These are phyloP conservation scores for Aplochiton taeniatus DNA, from an alignment of 2,797 vertebrate species.

Conservation along the genomic window DNA sequence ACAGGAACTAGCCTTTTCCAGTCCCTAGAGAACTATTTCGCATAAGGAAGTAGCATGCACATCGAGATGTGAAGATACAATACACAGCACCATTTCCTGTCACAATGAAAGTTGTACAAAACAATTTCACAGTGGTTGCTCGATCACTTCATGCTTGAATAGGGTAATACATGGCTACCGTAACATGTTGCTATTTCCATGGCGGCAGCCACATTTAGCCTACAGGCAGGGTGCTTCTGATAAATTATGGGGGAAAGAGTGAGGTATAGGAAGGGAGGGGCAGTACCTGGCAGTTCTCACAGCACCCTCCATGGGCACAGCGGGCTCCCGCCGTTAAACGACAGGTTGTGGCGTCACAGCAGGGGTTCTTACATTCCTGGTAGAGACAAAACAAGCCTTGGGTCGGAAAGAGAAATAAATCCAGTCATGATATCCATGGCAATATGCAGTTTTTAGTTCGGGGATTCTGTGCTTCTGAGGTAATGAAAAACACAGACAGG, in stretches of 20 bases:
- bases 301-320: constrained; percentile 85
- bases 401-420: neutral
- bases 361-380: constrained; percentile 83
- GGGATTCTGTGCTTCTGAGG: too few relatives aligned
- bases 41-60: too few relatives aligned
- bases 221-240: constrained; percentile 18
- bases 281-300: constrained; percentile 83
- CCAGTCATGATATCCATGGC: too few relatives aligned
- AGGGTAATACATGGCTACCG: too few relatives aligned
- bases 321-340: constrained; percentile 74
- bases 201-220: neutral
- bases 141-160: neutral
- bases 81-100: constrained; percentile 47
- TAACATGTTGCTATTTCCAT: constrained; percentile 1
- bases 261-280: neutral
- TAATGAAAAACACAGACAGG: too few relatives aligned
- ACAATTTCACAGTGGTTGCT: neutral
- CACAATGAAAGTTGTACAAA: too few relatives aligned
- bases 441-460: too few relatives aligned
- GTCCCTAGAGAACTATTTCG: too few relatives aligned
- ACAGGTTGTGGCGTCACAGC: constrained; percentile 87
- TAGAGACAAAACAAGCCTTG: neutral
- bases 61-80: neutral
- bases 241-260: neutral
- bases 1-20: too few relatives aligned